These are phyloP conservation scores for Semibalanus balanoides DNA, from an alignment of 1,140 invertebrate species.

Conservation along the genomic window DNA sequence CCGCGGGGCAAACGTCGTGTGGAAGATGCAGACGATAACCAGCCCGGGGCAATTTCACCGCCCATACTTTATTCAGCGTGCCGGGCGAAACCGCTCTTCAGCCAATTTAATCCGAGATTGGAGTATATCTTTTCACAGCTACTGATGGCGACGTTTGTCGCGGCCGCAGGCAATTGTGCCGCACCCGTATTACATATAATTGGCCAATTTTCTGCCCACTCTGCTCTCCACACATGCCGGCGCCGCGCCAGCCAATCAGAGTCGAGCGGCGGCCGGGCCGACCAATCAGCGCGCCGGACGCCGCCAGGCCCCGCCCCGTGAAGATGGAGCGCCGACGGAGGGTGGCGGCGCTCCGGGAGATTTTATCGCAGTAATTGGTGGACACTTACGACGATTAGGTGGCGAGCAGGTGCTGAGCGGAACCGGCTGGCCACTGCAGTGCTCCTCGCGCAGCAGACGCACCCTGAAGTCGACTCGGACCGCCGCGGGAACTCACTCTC, in stretches of 20 bases:
- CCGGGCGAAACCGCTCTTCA: background rate
- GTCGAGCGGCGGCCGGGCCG: no score
- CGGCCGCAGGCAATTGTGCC: background rate
- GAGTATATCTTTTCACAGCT: background rate
- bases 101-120: slow-evolving; percentile 2
- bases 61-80: background rate
- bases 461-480: background rate
- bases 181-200: background rate
- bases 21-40: background rate
- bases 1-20: background rate
- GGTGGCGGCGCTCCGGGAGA: background rate
- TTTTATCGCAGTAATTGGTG: background rate
- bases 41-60: background rate
- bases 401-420: background rate
- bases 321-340: background rate
- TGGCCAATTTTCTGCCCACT: background rate
- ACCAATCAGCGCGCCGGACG: background rate
- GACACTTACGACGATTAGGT: background rate
- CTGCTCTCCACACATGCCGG: background rate
- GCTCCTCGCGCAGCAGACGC: no score
- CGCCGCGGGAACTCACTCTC: background rate
- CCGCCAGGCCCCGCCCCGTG: background rate
- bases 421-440: background rate
- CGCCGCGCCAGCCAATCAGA: background rate
- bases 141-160: background rate